phyloP scores from a whole-genome alignment of 2,113 vertebrate genomes.

The Marmota monax region DNA sequence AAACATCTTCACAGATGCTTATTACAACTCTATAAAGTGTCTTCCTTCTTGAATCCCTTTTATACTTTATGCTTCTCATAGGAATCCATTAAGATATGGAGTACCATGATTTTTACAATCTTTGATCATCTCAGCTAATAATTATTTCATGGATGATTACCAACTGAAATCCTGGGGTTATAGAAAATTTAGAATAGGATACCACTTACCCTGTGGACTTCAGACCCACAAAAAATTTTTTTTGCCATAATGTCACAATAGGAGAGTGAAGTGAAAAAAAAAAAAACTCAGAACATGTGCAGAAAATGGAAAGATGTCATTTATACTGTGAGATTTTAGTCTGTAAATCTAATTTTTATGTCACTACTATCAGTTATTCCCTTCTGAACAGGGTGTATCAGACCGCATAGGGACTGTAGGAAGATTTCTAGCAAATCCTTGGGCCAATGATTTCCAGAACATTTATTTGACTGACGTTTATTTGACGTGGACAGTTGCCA shows the following conservation, averaged over 20 bases:
- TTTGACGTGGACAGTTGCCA: not conserved
- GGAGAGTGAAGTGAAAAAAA: conserved; percentile 14
- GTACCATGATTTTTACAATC: not conserved
- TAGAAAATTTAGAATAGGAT: not conserved
- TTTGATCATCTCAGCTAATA: not conserved
- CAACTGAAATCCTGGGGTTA: not conserved
- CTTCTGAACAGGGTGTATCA: not conserved
- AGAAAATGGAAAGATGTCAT: not conserved
- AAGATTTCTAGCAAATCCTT: not conserved
- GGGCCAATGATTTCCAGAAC: not conserved
- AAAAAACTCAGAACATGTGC: not conserved
- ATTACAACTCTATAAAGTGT: not conserved
- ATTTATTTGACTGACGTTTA: not conserved
- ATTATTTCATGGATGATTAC: conserved; percentile 6
- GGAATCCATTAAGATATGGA: not conserved
- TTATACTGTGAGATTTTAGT: not conserved
- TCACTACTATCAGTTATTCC: not conserved
- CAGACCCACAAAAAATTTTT: too few species aligned
- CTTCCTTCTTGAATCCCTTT: not conserved
- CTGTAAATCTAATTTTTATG: conserved; percentile 5
- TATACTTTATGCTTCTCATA: not conserved
- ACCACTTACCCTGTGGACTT: too few species aligned
- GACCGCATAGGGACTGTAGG: not conserved
- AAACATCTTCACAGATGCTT: not conserved
- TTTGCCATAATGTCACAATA: not conserved